Evolutionary conservation across 2,888 invertebrate species (phyloP).

Genomic region (Hipparchia semele): DNA sequence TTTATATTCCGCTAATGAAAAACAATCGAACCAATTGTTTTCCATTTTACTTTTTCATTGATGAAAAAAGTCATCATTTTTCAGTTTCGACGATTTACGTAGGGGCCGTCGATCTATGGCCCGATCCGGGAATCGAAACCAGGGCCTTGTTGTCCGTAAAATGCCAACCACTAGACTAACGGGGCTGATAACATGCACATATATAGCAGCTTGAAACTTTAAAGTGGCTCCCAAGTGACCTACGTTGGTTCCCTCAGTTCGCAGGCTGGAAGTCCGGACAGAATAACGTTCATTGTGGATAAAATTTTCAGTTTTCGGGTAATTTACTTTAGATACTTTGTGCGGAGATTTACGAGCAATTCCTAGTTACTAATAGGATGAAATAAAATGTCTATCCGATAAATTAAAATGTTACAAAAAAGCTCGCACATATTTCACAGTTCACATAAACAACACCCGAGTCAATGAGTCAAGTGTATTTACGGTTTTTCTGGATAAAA

Average conservation of each 20-base stretch:
- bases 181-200: too few relatives aligned
- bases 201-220: too few relatives aligned
- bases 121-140: too few relatives aligned
- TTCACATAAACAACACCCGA: slow-evolving; percentile 14
- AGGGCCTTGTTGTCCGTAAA: too few relatives aligned
- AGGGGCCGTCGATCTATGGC: too few relatives aligned
- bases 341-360: not conserved
- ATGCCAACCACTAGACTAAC: too few relatives aligned
- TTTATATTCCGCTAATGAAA: too few relatives aligned
- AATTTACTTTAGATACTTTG: not conserved
- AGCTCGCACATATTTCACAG: slow-evolving; percentile 20
- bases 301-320: not conserved
- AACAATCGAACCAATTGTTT: too few relatives aligned
- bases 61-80: too few relatives aligned
- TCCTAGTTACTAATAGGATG: not conserved
- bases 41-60: too few relatives aligned
- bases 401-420: slow-evolving; percentile 16
- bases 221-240: too few relatives aligned
- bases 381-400: not conserved
- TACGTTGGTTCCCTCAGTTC: not conserved
- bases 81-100: too few relatives aligned
- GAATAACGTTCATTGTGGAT: not conserved
- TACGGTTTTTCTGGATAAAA: slow-evolving; percentile 19
- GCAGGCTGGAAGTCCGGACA: not conserved
- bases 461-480: slow-evolving; percentile 22